Percentiles rank a stretch among this genome's conserved stretches.
phyloP scores from a whole-genome alignment of 1,140 invertebrate species.

The Bombus huntii region DNA sequence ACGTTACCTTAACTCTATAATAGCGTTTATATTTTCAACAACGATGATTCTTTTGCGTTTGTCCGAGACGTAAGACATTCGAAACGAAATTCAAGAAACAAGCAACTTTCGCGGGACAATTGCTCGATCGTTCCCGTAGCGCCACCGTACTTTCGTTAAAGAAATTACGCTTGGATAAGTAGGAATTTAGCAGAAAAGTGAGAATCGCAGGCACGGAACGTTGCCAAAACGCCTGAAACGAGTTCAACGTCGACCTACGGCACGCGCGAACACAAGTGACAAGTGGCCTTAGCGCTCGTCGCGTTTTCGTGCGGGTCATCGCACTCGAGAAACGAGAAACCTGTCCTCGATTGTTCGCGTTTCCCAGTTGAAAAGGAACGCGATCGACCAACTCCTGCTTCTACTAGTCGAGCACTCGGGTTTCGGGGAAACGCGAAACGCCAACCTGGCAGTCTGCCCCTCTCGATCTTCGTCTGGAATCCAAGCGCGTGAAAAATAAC shows the following conservation, averaged over 20 bases:
- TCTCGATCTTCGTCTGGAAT: neutral
- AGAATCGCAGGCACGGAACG: neutral
- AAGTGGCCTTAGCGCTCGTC: slow-evolving; percentile 7
- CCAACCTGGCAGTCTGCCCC: neutral
- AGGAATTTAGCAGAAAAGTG: neutral
- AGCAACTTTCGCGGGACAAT: no score
- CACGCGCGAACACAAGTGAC: neutral
- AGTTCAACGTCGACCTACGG: neutral
- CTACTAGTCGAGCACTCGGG: neutral
- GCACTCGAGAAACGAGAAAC: slow-evolving; percentile 14
- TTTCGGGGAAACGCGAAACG: neutral
- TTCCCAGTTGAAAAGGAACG: neutral
- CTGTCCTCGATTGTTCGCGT: neutral
- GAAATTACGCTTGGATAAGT: neutral
- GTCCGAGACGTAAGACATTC: no score
- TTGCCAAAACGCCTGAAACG: neutral
- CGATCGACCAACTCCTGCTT: neutral
- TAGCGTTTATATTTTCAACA: no score
- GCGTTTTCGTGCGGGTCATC: slow-evolving; percentile 28
- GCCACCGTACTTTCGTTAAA: neutral
- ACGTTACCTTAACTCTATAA: no score
- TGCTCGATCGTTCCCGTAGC: no score
- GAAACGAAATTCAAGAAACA: no score
- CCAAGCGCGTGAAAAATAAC: neutral
- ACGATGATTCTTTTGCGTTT: no score